Evolutionary conservation across 2,888 invertebrate species (phyloP), one percentile per base, ranked within the genome.

Genomic region (Synanthedon tipuliformis): DNA sequence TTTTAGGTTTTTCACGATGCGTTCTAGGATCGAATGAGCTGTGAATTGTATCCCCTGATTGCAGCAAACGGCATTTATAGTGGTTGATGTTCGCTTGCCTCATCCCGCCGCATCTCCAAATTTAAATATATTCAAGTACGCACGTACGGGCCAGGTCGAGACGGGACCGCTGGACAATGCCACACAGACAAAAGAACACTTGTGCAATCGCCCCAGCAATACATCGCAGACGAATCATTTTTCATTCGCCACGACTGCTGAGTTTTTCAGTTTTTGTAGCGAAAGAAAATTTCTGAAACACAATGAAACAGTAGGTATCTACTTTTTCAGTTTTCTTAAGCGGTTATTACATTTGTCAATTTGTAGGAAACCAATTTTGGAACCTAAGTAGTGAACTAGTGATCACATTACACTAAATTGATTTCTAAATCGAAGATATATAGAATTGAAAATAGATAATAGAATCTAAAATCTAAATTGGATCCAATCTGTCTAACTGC

Each of bases 81-180:
- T 74, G 61, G 70, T 66, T 60, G 50, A 48, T 52, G 23, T 15
- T 18, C 18, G 12, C 75, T 87, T 87, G 86, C 86, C 63, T 80
- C 84, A 87, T 82, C 83, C 86, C 75, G 77, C 71, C 75, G 80
- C 82, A 83, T 86, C 85, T 86, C 80, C 83, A 84, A 85, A 87
- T 87, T 87, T 87, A 77, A 87, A 87, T 86, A 86, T 84, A 80
- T 79, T 86, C 87, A 87, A 87, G 87, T 84, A 87, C 86, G 82
- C 87, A 86, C 86, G 86, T 87, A 85, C 81, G 57, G 68, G 70
- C 64, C 69, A 59, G 66, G 69, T 71, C 70, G 74, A 34, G 34
- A 66, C 69, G 77, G 82, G 76, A 71, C 69, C 66, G 61, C 73
- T 76, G 84, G 84, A 86, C 86, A 86, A 87, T 85, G 81, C 78